A percentile compares a stretch with the other conserved stretches of the same genome.
These are phyloP conservation scores for Mugil cephalus DNA, from an alignment of 2,113 vertebrate genomes.

Conservation along the genomic window DNA sequence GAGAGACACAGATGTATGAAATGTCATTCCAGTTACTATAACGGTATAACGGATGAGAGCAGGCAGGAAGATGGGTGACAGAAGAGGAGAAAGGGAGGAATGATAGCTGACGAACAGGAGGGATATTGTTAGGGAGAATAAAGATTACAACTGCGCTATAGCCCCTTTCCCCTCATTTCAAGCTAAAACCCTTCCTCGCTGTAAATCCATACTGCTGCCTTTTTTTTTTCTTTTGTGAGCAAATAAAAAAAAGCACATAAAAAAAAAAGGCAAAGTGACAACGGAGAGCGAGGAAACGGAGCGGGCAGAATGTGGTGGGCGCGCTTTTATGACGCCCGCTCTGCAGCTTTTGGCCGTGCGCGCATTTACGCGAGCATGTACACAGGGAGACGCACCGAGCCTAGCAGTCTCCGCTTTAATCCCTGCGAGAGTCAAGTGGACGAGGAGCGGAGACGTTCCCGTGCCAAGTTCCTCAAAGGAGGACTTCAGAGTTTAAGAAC, in stretches of 20 bases:
- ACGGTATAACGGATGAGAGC: constrained; percentile 14
- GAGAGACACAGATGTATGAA: constrained; percentile 28
- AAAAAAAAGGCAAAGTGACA: constrained; percentile 35
- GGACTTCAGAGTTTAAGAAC: constrained; percentile 55
- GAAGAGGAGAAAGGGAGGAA: constrained; percentile 11
- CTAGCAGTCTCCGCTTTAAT: constrained; percentile 63
- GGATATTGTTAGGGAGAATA: constrained; percentile 36
- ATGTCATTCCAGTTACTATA: constrained; percentile 28
- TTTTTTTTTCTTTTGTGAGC: constrained; percentile 34
- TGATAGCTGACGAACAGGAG: constrained; percentile 19
- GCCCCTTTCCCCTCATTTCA: constrained; percentile 32
- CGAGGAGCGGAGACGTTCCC: constrained; percentile 41
- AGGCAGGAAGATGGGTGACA: constrained; percentile 25
- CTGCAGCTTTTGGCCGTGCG: constrained; percentile 8
- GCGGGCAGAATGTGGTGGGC: constrained; percentile 2
- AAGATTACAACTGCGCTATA: constrained; percentile 23
- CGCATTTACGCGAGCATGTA: constrained; percentile 4
- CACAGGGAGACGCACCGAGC: constrained; percentile 31
- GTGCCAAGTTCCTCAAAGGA: constrained; percentile 47
- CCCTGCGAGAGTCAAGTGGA: constrained; percentile 59
- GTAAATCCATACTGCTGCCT: constrained; percentile 30
- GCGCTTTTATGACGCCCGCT: constrained; percentile 31
- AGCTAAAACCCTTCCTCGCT: constrained; percentile 18
- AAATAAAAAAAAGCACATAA: constrained; percentile 31
- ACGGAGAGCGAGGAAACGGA: constrained; percentile 23